Conservation (phyloP, 2,113 vertebrate genomes). For the Lynx canadensis region DNA sequence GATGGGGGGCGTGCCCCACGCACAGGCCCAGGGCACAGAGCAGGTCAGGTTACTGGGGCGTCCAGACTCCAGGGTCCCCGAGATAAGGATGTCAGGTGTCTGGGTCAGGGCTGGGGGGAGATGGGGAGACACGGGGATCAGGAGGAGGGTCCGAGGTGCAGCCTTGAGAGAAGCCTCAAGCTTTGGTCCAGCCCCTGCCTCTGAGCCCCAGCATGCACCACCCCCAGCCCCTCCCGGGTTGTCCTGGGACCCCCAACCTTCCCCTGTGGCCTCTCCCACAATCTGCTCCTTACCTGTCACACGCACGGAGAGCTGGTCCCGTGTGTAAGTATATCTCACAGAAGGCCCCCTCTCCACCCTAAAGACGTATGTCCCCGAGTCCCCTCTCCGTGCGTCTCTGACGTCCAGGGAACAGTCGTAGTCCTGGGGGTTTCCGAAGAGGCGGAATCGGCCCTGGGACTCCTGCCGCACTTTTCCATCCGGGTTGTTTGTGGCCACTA, state of each 20-base stretch:
- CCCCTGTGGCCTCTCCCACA: no score
- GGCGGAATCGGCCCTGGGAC: not conserved
- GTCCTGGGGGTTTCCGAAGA: accelerated
- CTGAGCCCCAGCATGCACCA: not conserved
- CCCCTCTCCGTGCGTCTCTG: not conserved
- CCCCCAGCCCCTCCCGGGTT: not conserved
- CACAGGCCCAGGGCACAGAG: constrained; percentile 36
- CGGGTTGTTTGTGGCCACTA: constrained; percentile 17
- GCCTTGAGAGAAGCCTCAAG: not conserved
- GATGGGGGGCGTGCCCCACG: not conserved
- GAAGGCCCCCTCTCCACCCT: accelerated
- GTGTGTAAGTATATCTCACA: accelerated
- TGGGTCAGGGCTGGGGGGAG: not conserved
- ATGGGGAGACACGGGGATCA: accelerated
- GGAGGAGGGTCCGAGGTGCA: accelerated
- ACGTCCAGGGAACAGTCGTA: constrained; percentile 53
- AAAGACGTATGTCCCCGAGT: not conserved
- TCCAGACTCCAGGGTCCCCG: not conserved
- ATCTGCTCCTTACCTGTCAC: not conserved
- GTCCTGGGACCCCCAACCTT: no score
- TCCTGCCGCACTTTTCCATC: accelerated
- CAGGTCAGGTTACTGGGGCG: not conserved
- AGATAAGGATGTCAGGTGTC: not conserved
- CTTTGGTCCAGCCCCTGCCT: not conserved
- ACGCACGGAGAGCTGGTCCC: accelerated